Evolutionary conservation across 2,888 invertebrate genomes (phyloP).

Genomic region (Patella ulyssiponensis): DNA sequence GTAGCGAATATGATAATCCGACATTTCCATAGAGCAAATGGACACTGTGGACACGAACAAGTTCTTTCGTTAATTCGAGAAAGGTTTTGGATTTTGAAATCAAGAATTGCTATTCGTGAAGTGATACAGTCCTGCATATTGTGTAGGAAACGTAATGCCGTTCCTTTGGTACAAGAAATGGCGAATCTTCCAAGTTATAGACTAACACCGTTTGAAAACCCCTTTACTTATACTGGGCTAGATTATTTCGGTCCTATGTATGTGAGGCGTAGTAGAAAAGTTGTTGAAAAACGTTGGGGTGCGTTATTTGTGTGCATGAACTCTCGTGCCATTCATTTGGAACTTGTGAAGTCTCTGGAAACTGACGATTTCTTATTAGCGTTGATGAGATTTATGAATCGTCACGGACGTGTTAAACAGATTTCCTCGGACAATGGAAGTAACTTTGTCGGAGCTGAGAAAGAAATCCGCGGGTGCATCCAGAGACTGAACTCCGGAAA

Average conservation of each 20-base stretch:
- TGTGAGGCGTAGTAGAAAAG: background rate
- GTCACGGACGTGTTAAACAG: background rate
- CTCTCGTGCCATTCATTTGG: background rate
- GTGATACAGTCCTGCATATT: background rate
- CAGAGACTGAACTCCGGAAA: constrained; percentile 2
- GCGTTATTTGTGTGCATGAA: background rate
- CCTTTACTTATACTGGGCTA: background rate
- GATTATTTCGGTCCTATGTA: background rate
- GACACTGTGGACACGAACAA: background rate
- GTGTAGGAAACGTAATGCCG: background rate
- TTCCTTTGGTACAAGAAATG: background rate
- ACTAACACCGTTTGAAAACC: background rate
- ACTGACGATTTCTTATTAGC: background rate
- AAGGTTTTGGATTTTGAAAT: background rate
- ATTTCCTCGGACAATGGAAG: background rate
- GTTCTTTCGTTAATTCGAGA: background rate
- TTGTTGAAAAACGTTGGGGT: background rate
- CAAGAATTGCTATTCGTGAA: background rate
- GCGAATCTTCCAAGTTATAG: background rate
- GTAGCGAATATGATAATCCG: background rate
- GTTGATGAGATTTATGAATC: background rate
- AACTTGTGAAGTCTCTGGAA: background rate
- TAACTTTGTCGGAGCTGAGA: background rate
- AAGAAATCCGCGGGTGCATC: constrained; percentile 3
- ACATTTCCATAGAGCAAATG: background rate